Base-by-base conservation (phyloP, 2,113 vertebrate species). In the Coracopsis vasa region DNA sequence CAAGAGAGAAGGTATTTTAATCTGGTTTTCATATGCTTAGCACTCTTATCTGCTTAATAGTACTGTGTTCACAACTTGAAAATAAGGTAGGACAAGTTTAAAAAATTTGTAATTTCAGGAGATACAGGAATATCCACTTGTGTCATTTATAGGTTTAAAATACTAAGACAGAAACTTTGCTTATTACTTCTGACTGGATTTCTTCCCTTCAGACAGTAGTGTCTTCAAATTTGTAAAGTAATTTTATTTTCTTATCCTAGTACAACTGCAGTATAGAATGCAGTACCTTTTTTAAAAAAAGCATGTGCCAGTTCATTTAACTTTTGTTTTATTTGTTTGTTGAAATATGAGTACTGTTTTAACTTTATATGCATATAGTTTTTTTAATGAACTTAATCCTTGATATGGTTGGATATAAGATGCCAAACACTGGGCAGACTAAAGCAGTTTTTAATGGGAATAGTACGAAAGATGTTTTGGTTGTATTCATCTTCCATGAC, bases 1-100 rank as follows among this genome's bases (percentile, higher is more conserved):
- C 99, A 80, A 98, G 99, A 90, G 99, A 99, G 92, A 99, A 99
- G 99, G 99, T 99, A 98, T 54, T 56, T 86, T 60, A 61, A 50
- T 50, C 67, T 51, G 45, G 10, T 93, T 92, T 19, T 79, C 45
- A 1, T 10, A 4, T 41, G 3, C 35, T 58, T 62, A 37, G 21
- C 7, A 21, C 29, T 25, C n/a, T 65, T 65, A 0, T 83, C 33
- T 80, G 14, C 37, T 31, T 80, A 41, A 12, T 45, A 29, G 33
- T 73, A 39, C 29, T 39, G 8, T 27, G 12, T 50, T 81, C 37
- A 24, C 31, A 74, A 23, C 33, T 53, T 66, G n/a, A 67, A 92
- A 79, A 70, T 51, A 54, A 53, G 14, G 16, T 24, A 15, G 11
- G 13, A 6, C 13, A 29, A 7, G 17, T 70, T 91, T n/a, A 80